These are phyloP conservation scores for Halcyon chelicuti DNA, from an alignment of 2,797 vertebrate species.

Conservation along the genomic window DNA sequence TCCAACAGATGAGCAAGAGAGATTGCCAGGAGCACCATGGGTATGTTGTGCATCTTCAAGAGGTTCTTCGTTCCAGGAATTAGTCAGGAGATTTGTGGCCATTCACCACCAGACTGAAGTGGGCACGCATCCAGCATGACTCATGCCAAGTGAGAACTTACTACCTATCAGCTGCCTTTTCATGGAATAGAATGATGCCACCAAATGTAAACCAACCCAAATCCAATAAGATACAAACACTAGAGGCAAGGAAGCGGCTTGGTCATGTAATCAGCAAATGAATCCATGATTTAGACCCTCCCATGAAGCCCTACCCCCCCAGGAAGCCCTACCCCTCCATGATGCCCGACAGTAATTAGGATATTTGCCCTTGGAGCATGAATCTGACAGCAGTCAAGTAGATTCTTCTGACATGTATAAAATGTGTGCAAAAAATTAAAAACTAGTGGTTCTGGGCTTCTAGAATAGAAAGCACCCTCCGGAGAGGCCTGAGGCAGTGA, in stretches of 20 bases:
- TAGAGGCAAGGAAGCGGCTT: not conserved
- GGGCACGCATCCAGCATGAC: not conserved
- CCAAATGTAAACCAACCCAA: not conserved
- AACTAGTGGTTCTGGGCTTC: not conserved
- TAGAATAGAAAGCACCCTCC: slow-evolving; percentile 19
- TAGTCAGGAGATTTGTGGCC: not conserved
- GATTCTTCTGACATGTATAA: not conserved
- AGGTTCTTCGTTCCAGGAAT: not conserved
- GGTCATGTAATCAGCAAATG: not conserved
- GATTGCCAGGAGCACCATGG: not conserved
- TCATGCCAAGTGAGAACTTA: not conserved
- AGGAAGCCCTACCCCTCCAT: no score
- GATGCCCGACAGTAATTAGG: not conserved
- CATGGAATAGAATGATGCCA: not conserved
- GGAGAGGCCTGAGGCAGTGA: slow-evolving; percentile 44
- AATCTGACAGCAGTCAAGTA: not conserved
- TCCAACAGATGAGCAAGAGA: not conserved
- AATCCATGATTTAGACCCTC: not conserved
- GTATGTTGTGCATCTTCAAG: not conserved
- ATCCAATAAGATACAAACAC: not conserved
- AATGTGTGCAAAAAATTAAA: not conserved
- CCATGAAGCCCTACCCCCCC: not conserved
- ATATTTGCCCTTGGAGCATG: not conserved
- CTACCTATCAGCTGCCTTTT: not conserved
- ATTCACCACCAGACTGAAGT: not conserved